phyloP scores from a whole-genome alignment of 2,888 invertebrate genomes.

The Galerucella nymphaeae region DNA sequence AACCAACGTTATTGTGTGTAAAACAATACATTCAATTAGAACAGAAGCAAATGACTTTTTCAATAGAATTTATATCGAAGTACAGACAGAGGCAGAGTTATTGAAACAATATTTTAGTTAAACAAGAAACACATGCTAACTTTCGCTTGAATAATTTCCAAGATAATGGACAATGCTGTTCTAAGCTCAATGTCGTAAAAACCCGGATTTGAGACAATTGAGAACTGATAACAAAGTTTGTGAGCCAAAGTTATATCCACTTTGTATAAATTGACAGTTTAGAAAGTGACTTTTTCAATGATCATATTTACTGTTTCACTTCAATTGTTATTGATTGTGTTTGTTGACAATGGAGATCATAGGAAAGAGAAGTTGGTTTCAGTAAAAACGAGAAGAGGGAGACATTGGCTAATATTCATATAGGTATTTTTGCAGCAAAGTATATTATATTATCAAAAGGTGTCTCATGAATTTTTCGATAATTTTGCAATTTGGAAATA shows the following conservation, averaged over 20 bases:
- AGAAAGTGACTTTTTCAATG: neutral
- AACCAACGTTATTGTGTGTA: no score
- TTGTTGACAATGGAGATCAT: neutral
- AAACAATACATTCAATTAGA: no score
- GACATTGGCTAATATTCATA: neutral
- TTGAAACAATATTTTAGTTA: neutral
- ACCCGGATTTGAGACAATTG: neutral
- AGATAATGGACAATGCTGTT: neutral
- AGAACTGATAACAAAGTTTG: neutral
- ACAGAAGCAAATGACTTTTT: no score
- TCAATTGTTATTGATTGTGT: neutral
- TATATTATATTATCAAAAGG: no score
- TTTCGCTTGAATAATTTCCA: neutral
- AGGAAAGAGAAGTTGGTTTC: neutral
- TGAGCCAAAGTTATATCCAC: neutral
- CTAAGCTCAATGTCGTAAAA: neutral
- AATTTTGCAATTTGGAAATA: no score
- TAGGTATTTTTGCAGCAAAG: no score
- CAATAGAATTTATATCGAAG: no score
- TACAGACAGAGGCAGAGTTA: no score
- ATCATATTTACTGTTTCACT: neutral
- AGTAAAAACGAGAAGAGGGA: neutral
- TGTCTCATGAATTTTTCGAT: no score
- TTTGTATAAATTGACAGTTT: neutral
- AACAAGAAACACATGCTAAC: neutral